These are phyloP conservation scores for Coranthus polyacanthus DNA, from an alignment of 2,797 vertebrate genomes.

Conservation along the genomic window DNA sequence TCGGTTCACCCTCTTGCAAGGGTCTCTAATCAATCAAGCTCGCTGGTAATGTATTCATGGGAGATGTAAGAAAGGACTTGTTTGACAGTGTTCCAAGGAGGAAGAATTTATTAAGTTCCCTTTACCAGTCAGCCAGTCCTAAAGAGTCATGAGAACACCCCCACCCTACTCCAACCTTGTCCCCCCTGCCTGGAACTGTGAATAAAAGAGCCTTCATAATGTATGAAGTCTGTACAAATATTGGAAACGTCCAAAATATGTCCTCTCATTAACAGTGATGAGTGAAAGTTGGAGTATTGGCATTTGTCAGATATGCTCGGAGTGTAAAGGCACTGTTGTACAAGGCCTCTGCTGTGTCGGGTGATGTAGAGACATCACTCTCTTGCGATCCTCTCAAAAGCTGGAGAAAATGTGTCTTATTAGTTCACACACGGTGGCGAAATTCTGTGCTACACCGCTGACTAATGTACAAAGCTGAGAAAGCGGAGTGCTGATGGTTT, in stretches of 20 bases:
- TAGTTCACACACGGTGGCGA: constrained; percentile 82
- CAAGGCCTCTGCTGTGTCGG: constrained; percentile 84
- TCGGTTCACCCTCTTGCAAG: constrained; percentile 80
- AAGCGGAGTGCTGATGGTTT: constrained; percentile 76
- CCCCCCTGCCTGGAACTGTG: constrained; percentile 42
- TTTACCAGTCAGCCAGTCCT: constrained; percentile 76
- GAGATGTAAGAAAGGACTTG: constrained; percentile 85
- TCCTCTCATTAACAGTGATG: constrained; percentile 84
- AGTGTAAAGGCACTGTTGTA: constrained; percentile 80
- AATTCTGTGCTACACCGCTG: constrained; percentile 85
- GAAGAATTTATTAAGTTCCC: constrained; percentile 88
- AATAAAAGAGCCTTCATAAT: constrained; percentile 73
- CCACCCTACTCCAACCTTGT: constrained; percentile 60
- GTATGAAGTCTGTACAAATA: constrained; percentile 81
- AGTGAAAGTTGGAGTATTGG: constrained; percentile 76
- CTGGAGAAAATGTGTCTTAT: constrained; percentile 78
- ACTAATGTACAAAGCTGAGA: constrained; percentile 86
- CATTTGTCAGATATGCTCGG: constrained; percentile 78
- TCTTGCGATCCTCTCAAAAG: constrained; percentile 75
- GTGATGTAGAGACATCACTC: constrained; percentile 79
- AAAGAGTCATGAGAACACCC: constrained; percentile 65
- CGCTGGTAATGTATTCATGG: constrained; percentile 86
- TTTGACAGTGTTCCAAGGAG: constrained; percentile 87
- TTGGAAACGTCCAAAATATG: constrained; percentile 83
- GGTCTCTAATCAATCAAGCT: constrained; percentile 87